Base-by-base conservation (phyloP, 2,113 vertebrate genomes). In the Microtus ochrogaster region DNA sequence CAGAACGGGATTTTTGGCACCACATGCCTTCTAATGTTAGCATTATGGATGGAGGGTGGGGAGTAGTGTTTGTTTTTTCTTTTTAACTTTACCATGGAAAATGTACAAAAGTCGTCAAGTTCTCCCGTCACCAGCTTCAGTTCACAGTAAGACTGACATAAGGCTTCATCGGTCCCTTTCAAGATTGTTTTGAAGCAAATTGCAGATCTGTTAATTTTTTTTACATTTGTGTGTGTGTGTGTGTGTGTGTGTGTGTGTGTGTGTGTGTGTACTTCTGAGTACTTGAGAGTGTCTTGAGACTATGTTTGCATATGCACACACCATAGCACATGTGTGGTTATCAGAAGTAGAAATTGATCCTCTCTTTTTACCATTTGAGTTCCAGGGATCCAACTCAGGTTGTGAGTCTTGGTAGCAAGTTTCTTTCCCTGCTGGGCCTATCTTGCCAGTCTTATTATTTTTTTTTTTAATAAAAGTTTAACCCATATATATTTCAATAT, bases 181-280 rank as follows among this genome's bases (percentile, higher is more conserved):
- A 70, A 36, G 66, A 73, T 72, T 73, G 72, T 73, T 88, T 88
- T 28, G 28, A 89, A 92, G 83, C 90, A 89, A 44, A 89, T 65
- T 84, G 30, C 58, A 92, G 19, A 76, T 76, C 28, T 78, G 41
- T 61, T 84, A 28, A n/a, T 70, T 68, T 68, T 33, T 65, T 68
- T 68, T 68, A 14, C 12, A 66, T 16, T 26, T 49, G 76, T 47
- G 12, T 77, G 68, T 72, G 36, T 72, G 68, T 36, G 68, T 17
- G 41, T 77, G 13, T 77, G 39, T 74, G 72, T 70, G 68, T 36
- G 68, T 17, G 41, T 77, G 13, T 77, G 39, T 74, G 72, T 70
- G 33, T 70, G 68, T 70, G 36, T 72, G 68, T 36, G 68, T 17
- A 66, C 28, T 66, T 30, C 30, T 68, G 66, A 68, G 66, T 68